Base-by-base conservation (phyloP, 2,888 invertebrate species). In the Sturmia bella region DNA sequence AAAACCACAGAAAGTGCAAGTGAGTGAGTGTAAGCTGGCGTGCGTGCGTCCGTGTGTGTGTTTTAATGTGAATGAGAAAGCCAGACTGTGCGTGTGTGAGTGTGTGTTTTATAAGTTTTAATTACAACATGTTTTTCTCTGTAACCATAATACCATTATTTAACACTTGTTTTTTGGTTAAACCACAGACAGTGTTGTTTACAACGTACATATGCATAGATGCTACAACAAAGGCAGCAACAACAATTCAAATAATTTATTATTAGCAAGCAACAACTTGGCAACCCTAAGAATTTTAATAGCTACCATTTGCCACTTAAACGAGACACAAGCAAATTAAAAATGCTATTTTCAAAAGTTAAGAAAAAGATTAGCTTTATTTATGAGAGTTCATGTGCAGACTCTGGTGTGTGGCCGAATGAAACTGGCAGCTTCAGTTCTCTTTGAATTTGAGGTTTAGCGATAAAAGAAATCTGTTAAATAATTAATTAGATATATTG, bases 101-200 rank as follows among this genome's bases (percentile, higher is more conserved):
- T 41, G 21, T 61, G 59, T 24, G n/a, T 32, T 70, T 72, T 78
- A 11, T 37, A 72, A 59, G 66, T 68, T 73, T 79, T 73, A 72
- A 79, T 79, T 73, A 72, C 70, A 78, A 43, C 64, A 66, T 73
- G 72, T 78, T 59, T 72, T 64, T n/a, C 45, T 37, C 41, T 52
- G 59, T 27, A 56, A 63, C 78, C 52, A 59, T 72, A 72, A 79
- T 59, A 54, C 52, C 59, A 79, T 79, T 73, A 73, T 72, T 73
- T 73, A 79, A 79, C 78, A 79, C 78, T 79, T 79, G 64, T 74
- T 57, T 66, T 68, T 73, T 78, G 48, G 21, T 52, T 50, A 59
- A 72, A 72, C 78, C 78, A 66, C 78, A 78, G 64, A 78, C 64
- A 59, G 37, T 78, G 63, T 72, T 70, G 77, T 78, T 72, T 72